phyloP scores from a whole-genome alignment of 2,113 vertebrate species.

The Rhipidura dahli region DNA sequence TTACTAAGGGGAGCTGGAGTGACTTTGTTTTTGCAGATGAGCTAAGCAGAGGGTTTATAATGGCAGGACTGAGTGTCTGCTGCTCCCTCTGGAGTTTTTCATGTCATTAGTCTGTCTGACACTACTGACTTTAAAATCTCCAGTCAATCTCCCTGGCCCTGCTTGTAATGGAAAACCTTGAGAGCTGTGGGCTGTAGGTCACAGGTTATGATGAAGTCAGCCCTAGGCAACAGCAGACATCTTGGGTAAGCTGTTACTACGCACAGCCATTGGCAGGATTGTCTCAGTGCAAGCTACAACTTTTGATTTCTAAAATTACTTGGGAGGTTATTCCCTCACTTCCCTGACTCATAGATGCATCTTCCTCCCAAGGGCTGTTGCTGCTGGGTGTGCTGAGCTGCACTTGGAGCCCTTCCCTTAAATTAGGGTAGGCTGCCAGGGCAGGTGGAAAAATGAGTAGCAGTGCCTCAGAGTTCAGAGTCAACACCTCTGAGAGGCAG shows the following conservation, averaged over 20 bases:
- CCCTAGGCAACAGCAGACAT: not conserved
- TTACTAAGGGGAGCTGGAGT: not conserved
- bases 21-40: not conserved
- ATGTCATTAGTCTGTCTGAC: not conserved
- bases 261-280: not conserved
- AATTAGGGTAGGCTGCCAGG: fast-evolving
- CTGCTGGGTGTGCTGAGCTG: not conserved
- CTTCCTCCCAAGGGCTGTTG: not conserved
- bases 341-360: not conserved
- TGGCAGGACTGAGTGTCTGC: not conserved
- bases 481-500: not conserved
- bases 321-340: not conserved
- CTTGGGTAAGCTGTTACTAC: not conserved
- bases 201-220: not conserved
- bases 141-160: not conserved
- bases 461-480: too few species aligned
- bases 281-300: not conserved
- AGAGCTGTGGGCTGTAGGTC: not conserved
- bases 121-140: not conserved
- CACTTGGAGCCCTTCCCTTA: not conserved
- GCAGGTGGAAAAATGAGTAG: not conserved
- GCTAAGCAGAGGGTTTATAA: not conserved
- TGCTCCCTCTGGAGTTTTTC: not conserved
- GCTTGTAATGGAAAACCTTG: not conserved
- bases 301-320: not conserved